Evolutionary conservation across 2,888 invertebrate species (phyloP), one percentile per base, ranked within the genome.

Genomic region (Pandemis cinnamomeana): DNA sequence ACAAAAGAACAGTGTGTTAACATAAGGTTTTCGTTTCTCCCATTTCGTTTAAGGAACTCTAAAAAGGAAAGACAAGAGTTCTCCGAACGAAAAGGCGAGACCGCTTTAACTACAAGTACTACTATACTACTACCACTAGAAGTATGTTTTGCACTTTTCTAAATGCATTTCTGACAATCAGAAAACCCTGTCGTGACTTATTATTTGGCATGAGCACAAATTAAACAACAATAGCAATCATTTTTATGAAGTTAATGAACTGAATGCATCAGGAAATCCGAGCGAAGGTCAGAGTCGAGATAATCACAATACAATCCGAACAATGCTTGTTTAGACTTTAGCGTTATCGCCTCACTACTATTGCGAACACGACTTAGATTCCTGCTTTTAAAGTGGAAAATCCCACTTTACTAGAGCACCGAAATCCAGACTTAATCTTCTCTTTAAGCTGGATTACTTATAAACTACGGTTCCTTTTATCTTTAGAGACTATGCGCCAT

Each of bases 261-360:
- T 63, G 68, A 20, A 63, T 61, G 20, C 66, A 13, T 36, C 61
- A 55, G 74, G 71, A 70, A 66, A 67, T 67, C 61, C 36, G 53
- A 5, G 36, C 71, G 53, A 62, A 74, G 74, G 71, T 61, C 73
- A 51, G 13, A 46, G 36, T 48, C 42, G 44, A 41, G 41, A 44
- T 46, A 64, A 68, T 68, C 67, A 44, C 70, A 69, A 69, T 58
- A 64, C n/a, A 42, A 66, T 46, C 61, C 61, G 15, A 70, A 74
- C 70, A 71, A 70, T 74, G 66, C 66, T 27, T 27, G 53, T 15
- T 20, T 15, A 55, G 55, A 20, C 55, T 55, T 20, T 20, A 55
- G 55, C 7, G 55, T 20, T 51, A 51, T 51, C 7, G 7, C 55
- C 20, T 55, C n/a, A 2, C 15, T 7, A 55, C 55, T 7, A 20